A percentile compares a stretch with the other conserved stretches of the same genome.
These are phyloP conservation scores for Helicolenus hilgendorfi DNA, from an alignment of 2,797 vertebrate species.

Conservation along the genomic window DNA sequence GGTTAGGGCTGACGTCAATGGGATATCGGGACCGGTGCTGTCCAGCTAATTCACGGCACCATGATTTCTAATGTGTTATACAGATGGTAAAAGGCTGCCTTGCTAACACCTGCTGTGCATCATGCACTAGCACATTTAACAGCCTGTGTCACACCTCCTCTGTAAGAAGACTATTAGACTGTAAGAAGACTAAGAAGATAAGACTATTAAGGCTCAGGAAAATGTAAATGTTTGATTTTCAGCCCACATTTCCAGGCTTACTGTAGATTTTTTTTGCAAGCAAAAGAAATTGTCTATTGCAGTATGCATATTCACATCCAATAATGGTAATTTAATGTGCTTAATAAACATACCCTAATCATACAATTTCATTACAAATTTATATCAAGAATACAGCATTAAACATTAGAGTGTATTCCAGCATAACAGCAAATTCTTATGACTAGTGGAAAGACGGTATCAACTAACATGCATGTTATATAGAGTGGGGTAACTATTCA, in stretches of 20 bases:
- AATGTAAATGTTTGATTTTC: slow-evolving; percentile 36
- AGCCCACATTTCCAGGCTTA: neutral
- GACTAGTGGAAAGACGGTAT: neutral
- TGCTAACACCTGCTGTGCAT: slow-evolving; percentile 61
- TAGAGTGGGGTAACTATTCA: neutral
- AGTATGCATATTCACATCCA: neutral
- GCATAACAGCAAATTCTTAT: neutral
- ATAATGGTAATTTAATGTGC: neutral
- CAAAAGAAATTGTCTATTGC: neutral
- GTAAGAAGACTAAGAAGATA: slow-evolving; percentile 6
- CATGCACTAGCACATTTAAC: slow-evolving; percentile 55
- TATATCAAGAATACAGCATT: neutral
- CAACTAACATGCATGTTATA: neutral
- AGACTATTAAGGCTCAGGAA: slow-evolving; percentile 18
- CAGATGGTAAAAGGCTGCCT: slow-evolving; percentile 71
- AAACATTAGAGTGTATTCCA: neutral
- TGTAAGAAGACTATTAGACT: slow-evolving; percentile 29
- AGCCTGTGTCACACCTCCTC: slow-evolving; percentile 58
- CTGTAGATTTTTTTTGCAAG: neutral
- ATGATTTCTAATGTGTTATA: slow-evolving; percentile 48
- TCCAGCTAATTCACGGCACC: slow-evolving; percentile 37
- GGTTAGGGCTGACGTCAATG: neutral
- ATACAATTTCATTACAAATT: neutral
- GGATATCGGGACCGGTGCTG: neutral
- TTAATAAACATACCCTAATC: neutral